Percentiles rank a stretch among this genome's conserved stretches.
Conservation (phyloP, 2,888 invertebrate species). For the Trachelus stipa region DNA sequence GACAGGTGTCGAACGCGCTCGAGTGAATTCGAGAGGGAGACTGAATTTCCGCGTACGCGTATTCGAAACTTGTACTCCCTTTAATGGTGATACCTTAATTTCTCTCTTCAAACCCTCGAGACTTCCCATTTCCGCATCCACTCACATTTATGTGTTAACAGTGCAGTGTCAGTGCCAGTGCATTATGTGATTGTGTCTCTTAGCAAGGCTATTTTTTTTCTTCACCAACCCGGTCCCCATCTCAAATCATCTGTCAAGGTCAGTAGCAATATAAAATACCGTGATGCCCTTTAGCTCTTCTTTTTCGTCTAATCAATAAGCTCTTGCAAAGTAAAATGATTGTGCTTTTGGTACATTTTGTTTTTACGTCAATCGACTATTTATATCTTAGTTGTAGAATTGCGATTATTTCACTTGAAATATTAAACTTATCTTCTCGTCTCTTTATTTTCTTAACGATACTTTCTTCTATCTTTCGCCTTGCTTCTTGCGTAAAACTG, state of each 20-base stretch:
- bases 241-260: neutral
- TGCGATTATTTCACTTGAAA: neutral
- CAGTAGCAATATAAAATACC: neutral
- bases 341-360: neutral
- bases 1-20: slow-evolving; percentile 17
- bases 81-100: neutral
- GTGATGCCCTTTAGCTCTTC: too few species aligned
- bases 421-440: neutral
- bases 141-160: slow-evolving; percentile 2
- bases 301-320: neutral
- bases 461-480: too few species aligned
- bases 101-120: neutral
- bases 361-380: neutral
- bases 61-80: neutral
- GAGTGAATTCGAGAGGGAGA: neutral
- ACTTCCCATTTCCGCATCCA: neutral
- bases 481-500: neutral
- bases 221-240: neutral
- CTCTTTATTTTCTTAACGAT: too few species aligned
- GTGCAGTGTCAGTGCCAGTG: slow-evolving; percentile 20
- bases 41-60: neutral
- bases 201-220: slow-evolving; percentile 13
- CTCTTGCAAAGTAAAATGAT: neutral
- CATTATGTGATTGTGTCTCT: slow-evolving; percentile 25
- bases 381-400: neutral